Conservation (phyloP, 2,113 vertebrate genomes). For the Crotophaga sulcirostris region DNA sequence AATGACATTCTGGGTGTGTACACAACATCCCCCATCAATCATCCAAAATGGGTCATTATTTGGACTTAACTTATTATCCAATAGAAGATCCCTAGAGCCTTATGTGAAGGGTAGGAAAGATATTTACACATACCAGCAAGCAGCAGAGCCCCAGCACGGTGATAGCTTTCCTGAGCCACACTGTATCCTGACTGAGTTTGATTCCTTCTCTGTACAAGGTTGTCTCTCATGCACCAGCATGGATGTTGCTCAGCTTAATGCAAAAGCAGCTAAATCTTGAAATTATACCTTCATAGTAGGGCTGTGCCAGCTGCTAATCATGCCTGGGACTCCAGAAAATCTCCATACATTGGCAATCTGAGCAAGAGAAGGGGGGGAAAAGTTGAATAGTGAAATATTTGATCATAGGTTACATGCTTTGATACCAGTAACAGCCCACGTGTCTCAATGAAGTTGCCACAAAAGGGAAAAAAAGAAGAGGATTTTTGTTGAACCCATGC, state of each 20-base stretch:
- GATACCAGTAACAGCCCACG: background rate
- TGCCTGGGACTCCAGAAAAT: background rate
- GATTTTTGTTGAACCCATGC: background rate
- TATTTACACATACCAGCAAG: background rate
- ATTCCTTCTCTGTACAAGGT: background rate
- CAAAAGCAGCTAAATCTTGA: background rate
- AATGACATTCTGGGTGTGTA: conserved; percentile 33
- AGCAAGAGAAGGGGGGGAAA: background rate
- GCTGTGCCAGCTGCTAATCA: background rate
- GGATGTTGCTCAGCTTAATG: background rate
- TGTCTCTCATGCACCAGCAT: background rate
- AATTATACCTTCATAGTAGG: background rate
- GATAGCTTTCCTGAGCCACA: background rate
- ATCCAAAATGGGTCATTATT: background rate
- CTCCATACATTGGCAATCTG: background rate
- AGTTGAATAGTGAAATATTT: background rate
- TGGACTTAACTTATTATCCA: background rate
- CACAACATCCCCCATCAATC: conserved; percentile 44
- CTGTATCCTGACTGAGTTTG: background rate
- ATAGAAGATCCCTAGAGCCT: background rate
- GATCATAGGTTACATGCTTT: background rate
- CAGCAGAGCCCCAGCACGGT: background rate
- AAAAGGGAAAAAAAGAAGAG: background rate
- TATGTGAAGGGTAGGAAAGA: background rate
- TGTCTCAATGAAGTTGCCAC: background rate